phyloP scores from a whole-genome alignment of 2,888 invertebrate genomes.

The Palloptera scutellata region DNA sequence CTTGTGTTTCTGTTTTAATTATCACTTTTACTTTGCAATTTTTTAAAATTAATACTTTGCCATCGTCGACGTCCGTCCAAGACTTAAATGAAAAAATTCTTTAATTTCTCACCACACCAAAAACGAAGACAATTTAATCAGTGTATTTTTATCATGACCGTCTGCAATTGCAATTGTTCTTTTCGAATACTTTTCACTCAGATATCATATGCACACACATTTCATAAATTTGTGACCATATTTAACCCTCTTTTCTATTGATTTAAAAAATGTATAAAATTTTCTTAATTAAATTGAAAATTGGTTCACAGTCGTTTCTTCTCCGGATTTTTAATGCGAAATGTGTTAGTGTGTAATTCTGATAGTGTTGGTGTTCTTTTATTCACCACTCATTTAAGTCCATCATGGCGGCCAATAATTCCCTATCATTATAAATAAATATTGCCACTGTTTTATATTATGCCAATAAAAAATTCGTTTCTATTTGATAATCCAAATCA shows the following conservation, averaged over 20 bases:
- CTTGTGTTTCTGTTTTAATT: neutral
- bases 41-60: neutral
- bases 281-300: slow-evolving; percentile 31
- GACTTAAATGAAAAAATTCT: slow-evolving; percentile 23
- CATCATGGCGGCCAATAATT: no score
- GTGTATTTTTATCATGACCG: slow-evolving; percentile 31
- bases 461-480: no score
- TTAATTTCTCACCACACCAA: slow-evolving; percentile 47
- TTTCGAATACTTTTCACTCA: slow-evolving; percentile 26
- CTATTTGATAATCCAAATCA: no score
- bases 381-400: no score
- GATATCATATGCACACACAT: slow-evolving; percentile 24
- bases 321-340: slow-evolving; percentile 9
- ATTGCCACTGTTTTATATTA: no score
- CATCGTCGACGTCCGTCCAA: neutral
- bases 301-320: slow-evolving; percentile 33
- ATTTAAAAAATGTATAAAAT: slow-evolving; percentile 16
- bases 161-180: slow-evolving; percentile 32
- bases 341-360: no score
- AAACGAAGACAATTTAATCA: slow-evolving; percentile 45
- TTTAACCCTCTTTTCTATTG: neutral
- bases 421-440: no score
- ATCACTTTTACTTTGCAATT: neutral
- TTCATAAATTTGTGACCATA: slow-evolving; percentile 10
- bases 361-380: no score